These are phyloP conservation scores for Rhabdornis inornatus DNA, from an alignment of 2,113 vertebrate species.

Conservation along the genomic window DNA sequence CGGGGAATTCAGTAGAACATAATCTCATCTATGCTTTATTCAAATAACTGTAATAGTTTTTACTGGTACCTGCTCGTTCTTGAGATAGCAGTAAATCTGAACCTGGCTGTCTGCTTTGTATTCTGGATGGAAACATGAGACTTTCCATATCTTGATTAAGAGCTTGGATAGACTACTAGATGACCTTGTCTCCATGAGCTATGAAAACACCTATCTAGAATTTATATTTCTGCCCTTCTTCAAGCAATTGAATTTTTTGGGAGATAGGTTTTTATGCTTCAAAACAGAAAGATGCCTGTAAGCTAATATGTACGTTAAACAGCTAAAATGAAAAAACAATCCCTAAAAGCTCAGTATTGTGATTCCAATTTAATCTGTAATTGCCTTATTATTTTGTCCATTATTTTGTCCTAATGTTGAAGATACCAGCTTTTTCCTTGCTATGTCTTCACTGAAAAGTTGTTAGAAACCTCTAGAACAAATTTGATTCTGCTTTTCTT, in stretches of 20 bases:
- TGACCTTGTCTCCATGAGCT: neutral
- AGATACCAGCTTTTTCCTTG: neutral
- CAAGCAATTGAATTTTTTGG: neutral
- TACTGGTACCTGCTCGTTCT: neutral
- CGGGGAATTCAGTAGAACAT: neutral
- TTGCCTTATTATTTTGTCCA: fast-evolving
- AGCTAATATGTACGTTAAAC: neutral
- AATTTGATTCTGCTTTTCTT: neutral
- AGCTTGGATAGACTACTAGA: neutral
- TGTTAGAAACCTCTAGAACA: neutral
- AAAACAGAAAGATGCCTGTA: neutral
- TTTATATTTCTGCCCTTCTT: neutral
- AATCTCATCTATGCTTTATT: neutral
- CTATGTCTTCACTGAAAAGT: neutral
- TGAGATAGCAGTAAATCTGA: neutral
- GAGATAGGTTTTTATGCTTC: neutral
- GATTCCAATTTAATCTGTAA: neutral
- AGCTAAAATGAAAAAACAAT: neutral
- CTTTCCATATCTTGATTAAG: neutral
- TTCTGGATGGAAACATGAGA: neutral
- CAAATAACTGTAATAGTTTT: neutral
- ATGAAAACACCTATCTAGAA: neutral
- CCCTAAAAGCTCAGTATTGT: neutral
- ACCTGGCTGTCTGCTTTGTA: neutral
- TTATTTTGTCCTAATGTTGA: neutral